Conservation (phyloP, 2,888 invertebrate genomes). For the Caenorhabditis macrosperma region DNA sequence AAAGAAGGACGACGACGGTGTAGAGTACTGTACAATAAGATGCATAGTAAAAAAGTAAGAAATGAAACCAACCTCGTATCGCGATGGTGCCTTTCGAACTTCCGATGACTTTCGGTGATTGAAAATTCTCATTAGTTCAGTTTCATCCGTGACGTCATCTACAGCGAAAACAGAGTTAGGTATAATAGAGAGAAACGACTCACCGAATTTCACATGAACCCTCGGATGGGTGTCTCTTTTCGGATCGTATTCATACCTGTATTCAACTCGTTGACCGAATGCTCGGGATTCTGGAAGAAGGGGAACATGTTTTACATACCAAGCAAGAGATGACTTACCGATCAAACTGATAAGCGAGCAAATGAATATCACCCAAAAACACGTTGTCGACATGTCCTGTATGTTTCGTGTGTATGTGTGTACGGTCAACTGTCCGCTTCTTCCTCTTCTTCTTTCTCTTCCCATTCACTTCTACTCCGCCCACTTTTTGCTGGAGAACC, state of each 20-base stretch:
- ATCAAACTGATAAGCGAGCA: constrained; percentile 6
- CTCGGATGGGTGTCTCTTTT: constrained; percentile 57
- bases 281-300: constrained; percentile 47
- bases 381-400: constrained; percentile 16
- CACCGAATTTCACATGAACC: constrained; percentile 64
- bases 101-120: constrained; percentile 56
- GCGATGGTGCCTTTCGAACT: constrained; percentile 61
- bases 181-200: background rate
- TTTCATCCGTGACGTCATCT: constrained; percentile 55
- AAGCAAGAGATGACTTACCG: constrained; percentile 7
- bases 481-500: constrained; percentile 37
- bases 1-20: constrained; percentile 16
- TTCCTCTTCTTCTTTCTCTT: constrained; percentile 9
- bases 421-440: constrained; percentile 38
- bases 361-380: constrained; percentile 1
- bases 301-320: too few relatives aligned
- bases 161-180: background rate
- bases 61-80: constrained; percentile 27
- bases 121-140: constrained; percentile 54
- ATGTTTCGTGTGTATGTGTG: background rate
- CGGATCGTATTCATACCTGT: constrained; percentile 66
- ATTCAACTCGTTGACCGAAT: constrained; percentile 64
- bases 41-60: background rate
- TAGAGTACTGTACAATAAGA: constrained; percentile 35
- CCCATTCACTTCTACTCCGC: constrained; percentile 11